Percentiles rank a stretch among this genome's conserved stretches.
Evolutionary conservation across 2,888 invertebrate species (phyloP).

Genomic region (Thera obeliscata): DNA sequence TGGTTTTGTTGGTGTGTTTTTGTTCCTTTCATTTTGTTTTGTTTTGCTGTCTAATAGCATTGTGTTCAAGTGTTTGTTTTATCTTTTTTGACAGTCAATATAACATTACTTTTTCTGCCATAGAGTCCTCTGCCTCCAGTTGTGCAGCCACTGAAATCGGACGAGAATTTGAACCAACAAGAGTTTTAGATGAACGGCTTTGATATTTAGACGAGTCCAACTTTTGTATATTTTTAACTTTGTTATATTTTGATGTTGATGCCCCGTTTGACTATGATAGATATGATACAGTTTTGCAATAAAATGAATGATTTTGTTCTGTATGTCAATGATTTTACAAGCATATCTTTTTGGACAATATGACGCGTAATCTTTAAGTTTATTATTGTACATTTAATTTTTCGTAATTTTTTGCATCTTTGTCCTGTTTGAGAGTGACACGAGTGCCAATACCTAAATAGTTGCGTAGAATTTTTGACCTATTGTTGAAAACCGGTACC

Average conservation of each 20-base stretch:
- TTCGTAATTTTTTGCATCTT: constrained; percentile 21
- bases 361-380: constrained; percentile 39
- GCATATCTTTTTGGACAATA: constrained; percentile 67
- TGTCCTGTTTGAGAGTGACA: constrained; percentile 44
- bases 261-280: constrained; percentile 53
- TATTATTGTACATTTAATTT: constrained; percentile 1
- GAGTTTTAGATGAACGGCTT: constrained; percentile 75
- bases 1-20: constrained; percentile 45
- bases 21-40: constrained; percentile 44
- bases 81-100: constrained; percentile 17
- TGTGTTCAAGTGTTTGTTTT: constrained; percentile 36
- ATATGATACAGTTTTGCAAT: constrained; percentile 17
- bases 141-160: constrained; percentile 86
- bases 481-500: background rate
- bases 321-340: constrained; percentile 59
- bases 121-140: constrained; percentile 89
- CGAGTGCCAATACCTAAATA: constrained; percentile 62
- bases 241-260: constrained; percentile 55
- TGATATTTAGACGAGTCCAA: constrained; percentile 64
- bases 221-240: constrained; percentile 68
- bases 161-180: constrained; percentile 90
- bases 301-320: constrained; percentile 19
- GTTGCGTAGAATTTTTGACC: constrained; percentile 36
- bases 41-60: constrained; percentile 47
- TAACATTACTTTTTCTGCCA: constrained; percentile 58